Percentiles rank a stretch among this genome's conserved stretches.
Conservation (phyloP, 2,888 invertebrate species). For the Strigamia crassipes region DNA sequence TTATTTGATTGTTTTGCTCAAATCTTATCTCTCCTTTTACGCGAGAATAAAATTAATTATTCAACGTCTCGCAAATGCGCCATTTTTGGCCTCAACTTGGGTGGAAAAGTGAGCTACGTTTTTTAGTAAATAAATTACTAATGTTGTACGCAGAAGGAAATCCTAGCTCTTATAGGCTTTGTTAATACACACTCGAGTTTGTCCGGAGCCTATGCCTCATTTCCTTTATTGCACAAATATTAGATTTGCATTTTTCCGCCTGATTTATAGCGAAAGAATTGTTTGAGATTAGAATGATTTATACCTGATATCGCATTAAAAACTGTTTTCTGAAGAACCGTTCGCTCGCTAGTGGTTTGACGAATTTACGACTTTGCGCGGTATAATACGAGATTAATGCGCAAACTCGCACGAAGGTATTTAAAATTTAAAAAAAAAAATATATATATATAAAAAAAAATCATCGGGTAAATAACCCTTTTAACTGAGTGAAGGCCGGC, state of each 20-base stretch:
- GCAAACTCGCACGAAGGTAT: background rate
- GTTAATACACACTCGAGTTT: background rate
- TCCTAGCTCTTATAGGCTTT: constrained; percentile 11
- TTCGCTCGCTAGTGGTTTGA: background rate
- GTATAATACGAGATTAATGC: background rate
- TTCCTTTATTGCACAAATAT: background rate
- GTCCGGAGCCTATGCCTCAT: background rate
- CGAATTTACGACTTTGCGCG: background rate
- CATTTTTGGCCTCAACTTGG: background rate
- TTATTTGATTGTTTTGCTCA: background rate
- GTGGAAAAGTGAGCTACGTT: background rate
- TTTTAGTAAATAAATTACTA: background rate
- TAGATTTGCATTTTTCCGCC: background rate
- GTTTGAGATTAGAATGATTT: constrained; percentile 24
- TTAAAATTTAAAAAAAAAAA: no score
- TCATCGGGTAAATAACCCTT: constrained; percentile 20
- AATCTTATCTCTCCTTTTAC: background rate
- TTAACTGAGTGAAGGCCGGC: constrained; percentile 17
- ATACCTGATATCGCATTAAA: constrained; percentile 20
- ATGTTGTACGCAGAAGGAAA: background rate
- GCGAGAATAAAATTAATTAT: background rate
- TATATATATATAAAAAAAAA: background rate
- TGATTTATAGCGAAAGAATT: constrained; percentile 12
- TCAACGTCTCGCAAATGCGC: background rate
- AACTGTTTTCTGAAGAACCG: constrained; percentile 14